phyloP scores from a whole-genome alignment of 1,140 invertebrate species.

The Arion vulgaris region DNA sequence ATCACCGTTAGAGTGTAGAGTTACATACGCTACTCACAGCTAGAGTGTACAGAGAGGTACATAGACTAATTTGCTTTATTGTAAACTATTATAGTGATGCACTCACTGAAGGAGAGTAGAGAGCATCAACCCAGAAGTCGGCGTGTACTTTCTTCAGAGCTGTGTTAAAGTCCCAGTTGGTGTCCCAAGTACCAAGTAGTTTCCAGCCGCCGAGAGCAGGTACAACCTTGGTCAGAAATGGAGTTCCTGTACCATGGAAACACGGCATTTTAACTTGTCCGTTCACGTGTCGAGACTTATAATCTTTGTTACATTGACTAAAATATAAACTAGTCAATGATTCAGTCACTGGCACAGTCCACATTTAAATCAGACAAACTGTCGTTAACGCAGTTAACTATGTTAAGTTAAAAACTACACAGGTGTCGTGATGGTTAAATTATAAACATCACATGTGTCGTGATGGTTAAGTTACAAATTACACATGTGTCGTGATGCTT shows the following conservation, averaged over 20 bases:
- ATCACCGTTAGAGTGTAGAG: too few species aligned
- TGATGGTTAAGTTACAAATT: too few species aligned
- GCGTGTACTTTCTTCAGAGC: constrained; percentile 57
- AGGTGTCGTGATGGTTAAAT: too few species aligned
- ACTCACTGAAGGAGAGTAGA: constrained; percentile 55
- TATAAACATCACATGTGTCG: too few species aligned
- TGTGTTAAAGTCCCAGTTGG: constrained; percentile 54
- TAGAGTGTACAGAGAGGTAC: too few species aligned
- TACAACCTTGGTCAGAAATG: constrained; percentile 60
- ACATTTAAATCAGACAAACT: too few species aligned
- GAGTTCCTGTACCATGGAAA: constrained; percentile 41
- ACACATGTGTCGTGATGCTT: too few species aligned
- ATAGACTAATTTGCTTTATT: too few species aligned
- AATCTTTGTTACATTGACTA: not conserved
- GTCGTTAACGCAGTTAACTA: too few species aligned
- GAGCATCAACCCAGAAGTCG: constrained; percentile 63
- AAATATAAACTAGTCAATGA: not conserved
- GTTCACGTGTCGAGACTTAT: not conserved
- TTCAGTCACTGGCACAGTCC: not conserved
- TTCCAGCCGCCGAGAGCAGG: constrained; percentile 63
- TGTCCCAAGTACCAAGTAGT: constrained; percentile 51
- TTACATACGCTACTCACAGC: too few species aligned
- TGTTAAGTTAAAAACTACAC: too few species aligned
- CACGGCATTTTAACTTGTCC: not conserved
- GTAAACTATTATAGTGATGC: too few species aligned